Conservation (phyloP, 2,888 invertebrate species). For the Sturmia bella region DNA sequence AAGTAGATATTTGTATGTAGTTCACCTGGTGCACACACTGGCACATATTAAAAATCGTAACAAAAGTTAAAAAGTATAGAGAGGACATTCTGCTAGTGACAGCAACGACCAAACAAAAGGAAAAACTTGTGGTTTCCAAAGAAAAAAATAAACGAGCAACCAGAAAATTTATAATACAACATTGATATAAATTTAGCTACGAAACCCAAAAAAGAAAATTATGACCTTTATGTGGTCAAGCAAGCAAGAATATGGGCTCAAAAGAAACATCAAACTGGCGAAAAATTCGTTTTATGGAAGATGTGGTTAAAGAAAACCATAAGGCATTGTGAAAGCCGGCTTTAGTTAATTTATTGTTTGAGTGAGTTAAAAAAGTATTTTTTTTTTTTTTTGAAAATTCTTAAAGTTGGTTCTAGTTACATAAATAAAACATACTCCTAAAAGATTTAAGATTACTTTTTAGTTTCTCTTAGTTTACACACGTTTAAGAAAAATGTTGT, state of each 20-base stretch:
- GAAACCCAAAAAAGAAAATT: constrained; percentile 63
- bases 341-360: constrained; percentile 49
- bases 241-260: constrained; percentile 31
- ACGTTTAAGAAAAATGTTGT: no score
- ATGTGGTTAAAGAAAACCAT: constrained; percentile 48
- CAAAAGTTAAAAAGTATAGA: constrained; percentile 37
- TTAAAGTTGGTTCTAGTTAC: no score
- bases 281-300: constrained; percentile 39
- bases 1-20: no score
- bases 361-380: constrained; percentile 17
- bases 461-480: no score
- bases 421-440: no score
- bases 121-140: constrained; percentile 47
- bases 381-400: not conserved
- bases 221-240: constrained; percentile 50
- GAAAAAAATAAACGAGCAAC: constrained; percentile 5
- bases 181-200: constrained; percentile 40
- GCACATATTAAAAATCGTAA: constrained; percentile 15
- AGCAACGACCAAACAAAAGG: constrained; percentile 24
- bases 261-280: constrained; percentile 38
- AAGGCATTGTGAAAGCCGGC: constrained; percentile 13
- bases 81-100: constrained; percentile 48
- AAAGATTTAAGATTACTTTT: no score
- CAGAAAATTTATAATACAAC: constrained; percentile 31
- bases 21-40: not conserved